Conservation (phyloP, 2,113 vertebrate genomes). For the Athene cunicularia region DNA sequence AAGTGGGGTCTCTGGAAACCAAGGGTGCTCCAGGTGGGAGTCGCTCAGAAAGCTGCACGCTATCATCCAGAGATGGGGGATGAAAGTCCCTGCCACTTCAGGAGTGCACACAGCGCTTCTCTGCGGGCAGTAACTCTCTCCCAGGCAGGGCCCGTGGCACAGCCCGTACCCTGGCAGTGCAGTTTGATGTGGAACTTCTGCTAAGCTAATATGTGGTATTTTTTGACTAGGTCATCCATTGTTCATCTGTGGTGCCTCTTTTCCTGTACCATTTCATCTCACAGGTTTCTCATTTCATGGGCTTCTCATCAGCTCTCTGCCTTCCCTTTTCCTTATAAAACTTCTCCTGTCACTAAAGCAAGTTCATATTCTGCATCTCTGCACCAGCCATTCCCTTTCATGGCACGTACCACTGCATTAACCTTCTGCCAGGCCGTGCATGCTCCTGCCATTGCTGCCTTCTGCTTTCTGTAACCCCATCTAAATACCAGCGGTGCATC, state of each 20-base stretch:
- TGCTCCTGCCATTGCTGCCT: not conserved
- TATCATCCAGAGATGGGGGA: not conserved
- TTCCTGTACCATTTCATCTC: not conserved
- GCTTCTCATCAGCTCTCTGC: not conserved
- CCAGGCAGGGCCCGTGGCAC: not conserved
- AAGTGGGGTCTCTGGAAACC: not conserved
- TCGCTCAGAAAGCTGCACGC: not conserved
- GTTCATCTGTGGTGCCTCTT: not conserved
- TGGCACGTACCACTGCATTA: not conserved
- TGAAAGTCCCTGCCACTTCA: not conserved
- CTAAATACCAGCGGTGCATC: not conserved
- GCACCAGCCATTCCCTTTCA: not conserved
- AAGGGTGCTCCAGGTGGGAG: not conserved
- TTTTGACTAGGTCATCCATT: not conserved
- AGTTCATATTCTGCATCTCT: not conserved
- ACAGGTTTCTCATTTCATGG: not conserved
- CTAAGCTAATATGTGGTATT: not conserved
- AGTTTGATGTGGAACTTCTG: not conserved
- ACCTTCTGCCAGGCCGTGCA: not conserved
- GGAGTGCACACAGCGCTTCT: not conserved
- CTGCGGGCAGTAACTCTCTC: not conserved
- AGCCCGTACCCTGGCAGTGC: not conserved
- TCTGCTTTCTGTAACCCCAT: not conserved
- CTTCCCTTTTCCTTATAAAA: not conserved
- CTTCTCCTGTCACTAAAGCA: not conserved